Conservation (phyloP, 2,797 vertebrate genomes). For the Typhlichthys eigenmanni region DNA sequence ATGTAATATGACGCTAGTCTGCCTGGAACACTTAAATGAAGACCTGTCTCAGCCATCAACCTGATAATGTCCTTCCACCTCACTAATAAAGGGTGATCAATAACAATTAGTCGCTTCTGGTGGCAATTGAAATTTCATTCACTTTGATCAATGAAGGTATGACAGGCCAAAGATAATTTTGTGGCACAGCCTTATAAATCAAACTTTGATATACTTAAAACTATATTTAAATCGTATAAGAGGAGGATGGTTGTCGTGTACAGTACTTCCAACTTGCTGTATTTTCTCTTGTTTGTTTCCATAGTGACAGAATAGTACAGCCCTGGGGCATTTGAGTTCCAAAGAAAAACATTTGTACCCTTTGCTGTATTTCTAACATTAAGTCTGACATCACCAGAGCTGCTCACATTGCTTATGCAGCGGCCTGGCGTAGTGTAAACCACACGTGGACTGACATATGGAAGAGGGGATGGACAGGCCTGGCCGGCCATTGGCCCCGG, state of each 20-base stretch:
- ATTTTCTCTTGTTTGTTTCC: slow-evolving; percentile 11
- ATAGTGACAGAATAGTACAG: slow-evolving; percentile 14
- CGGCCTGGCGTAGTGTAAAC: slow-evolving; percentile 22
- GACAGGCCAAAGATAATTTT: slow-evolving; percentile 17
- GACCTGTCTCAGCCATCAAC: slow-evolving; percentile 12
- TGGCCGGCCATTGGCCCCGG: slow-evolving; percentile 7
- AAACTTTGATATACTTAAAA: slow-evolving; percentile 19
- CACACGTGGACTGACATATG: slow-evolving; percentile 53
- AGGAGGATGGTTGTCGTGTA: slow-evolving; percentile 16
- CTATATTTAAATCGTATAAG: not conserved
- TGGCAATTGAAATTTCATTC: slow-evolving; percentile 40
- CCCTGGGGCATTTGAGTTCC: slow-evolving; percentile 22
- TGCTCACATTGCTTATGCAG: slow-evolving; percentile 39
- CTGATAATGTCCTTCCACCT: slow-evolving; percentile 19
- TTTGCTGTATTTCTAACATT: not conserved
- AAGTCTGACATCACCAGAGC: slow-evolving; percentile 15
- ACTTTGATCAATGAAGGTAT: slow-evolving; percentile 23
- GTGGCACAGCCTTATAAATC: slow-evolving; percentile 11
- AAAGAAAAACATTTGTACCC: slow-evolving; percentile 37
- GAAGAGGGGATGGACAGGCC: slow-evolving; percentile 53
- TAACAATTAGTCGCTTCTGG: slow-evolving; percentile 20
- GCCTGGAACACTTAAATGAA: slow-evolving; percentile 12
- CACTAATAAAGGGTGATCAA: slow-evolving; percentile 26
- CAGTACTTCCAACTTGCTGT: slow-evolving; percentile 12
- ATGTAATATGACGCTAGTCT: not conserved